These are phyloP conservation scores for Lucilia cuprina DNA, from an alignment of 1,140 invertebrate genomes.

Conservation along the genomic window DNA sequence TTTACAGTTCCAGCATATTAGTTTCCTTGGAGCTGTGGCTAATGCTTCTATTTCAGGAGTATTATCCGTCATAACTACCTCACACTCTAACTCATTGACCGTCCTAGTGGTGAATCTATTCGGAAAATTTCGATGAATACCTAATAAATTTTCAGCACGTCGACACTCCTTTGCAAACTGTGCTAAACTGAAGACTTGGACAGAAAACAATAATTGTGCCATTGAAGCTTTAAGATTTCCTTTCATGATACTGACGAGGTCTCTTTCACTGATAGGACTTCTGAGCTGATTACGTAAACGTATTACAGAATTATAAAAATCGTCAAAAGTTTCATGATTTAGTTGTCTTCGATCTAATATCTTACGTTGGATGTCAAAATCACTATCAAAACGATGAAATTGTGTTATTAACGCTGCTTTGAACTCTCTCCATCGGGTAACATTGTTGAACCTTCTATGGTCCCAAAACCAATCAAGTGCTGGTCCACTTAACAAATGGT, in stretches of 20 bases:
- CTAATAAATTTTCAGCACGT: background rate
- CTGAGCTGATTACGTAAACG: background rate
- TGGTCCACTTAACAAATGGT: background rate
- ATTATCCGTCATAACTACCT: background rate
- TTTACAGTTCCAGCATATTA: background rate
- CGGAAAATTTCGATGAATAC: background rate
- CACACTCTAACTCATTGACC: background rate
- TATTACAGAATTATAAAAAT: background rate
- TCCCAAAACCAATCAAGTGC: conserved; percentile 24
- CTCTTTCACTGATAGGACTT: background rate
- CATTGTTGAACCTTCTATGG: background rate
- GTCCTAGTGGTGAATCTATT: background rate
- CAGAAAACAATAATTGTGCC: background rate
- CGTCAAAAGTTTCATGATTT: background rate
- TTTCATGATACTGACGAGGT: background rate
- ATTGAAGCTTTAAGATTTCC: background rate
- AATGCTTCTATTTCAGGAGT: background rate
- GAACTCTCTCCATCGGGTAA: background rate
- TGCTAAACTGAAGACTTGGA: background rate
- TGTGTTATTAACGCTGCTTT: background rate
- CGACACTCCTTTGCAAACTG: background rate
- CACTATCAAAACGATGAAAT: background rate
- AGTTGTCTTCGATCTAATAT: background rate
- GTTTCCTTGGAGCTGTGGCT: background rate
- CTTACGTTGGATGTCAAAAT: background rate